phyloP scores from a whole-genome alignment of 2,888 invertebrate species.

The Hypercompe scribonia region DNA sequence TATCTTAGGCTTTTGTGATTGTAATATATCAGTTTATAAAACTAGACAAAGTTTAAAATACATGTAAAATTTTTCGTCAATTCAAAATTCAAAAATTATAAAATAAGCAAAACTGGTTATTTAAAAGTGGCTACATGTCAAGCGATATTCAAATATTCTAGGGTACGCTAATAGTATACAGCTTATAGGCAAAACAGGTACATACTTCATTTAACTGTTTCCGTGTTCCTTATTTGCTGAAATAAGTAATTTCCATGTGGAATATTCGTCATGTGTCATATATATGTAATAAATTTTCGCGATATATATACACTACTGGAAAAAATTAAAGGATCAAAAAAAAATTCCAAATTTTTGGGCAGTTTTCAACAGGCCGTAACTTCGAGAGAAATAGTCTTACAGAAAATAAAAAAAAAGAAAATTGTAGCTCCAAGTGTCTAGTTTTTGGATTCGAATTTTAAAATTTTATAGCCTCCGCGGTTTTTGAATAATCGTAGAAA shows the following conservation, averaged over 20 bases:
- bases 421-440: too few species aligned
- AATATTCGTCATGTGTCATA: background rate
- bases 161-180: slow-evolving; percentile 17
- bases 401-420: too few species aligned
- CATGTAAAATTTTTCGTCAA: too few species aligned
- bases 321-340: too few species aligned
- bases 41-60: too few species aligned
- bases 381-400: too few species aligned
- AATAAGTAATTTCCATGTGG: background rate
- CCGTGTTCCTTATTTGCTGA: background rate
- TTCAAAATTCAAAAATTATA: slow-evolving; percentile 32
- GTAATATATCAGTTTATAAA: slow-evolving; percentile 25
- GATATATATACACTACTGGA: too few species aligned
- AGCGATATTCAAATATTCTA: slow-evolving; percentile 30
- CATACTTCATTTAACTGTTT: background rate
- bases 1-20: slow-evolving; percentile 28
- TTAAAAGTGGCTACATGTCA: slow-evolving; percentile 34
- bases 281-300: background rate
- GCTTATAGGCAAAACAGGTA: slow-evolving; percentile 9
- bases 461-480: too few species aligned
- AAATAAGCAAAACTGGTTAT: slow-evolving; percentile 35
- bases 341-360: too few species aligned
- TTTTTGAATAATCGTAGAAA: too few species aligned
- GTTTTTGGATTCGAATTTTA: too few species aligned
- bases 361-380: too few species aligned